Percentiles rank a stretch among this genome's conserved stretches.
phyloP scores from a whole-genome alignment of 2,888 invertebrate genomes.

The Mesorhabditis sp. region DNA sequence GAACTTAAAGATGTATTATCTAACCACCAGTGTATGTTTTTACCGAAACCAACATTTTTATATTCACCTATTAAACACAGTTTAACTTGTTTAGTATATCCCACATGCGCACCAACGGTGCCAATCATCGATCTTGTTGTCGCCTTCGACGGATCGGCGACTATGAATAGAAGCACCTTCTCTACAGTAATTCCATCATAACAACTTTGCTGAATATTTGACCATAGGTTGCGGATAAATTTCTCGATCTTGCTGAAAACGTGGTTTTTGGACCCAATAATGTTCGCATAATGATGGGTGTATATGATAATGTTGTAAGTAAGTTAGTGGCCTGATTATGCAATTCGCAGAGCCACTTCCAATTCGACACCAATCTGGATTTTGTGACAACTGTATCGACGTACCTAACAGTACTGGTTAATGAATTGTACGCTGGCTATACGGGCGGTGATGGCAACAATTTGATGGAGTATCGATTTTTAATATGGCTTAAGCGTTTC shows the following conservation, averaged over 20 bases:
- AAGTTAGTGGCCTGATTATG: not conserved
- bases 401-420: constrained; percentile 15
- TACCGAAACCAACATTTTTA: too few species aligned
- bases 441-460: constrained; percentile 33
- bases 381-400: constrained; percentile 14
- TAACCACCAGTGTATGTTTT: too few species aligned
- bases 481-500: not conserved
- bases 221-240: constrained; percentile 13
- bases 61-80: too few species aligned
- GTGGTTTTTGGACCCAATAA: constrained; percentile 15
- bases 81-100: not conserved
- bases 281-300: constrained; percentile 17
- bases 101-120: constrained; percentile 14
- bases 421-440: constrained; percentile 21
- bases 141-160: constrained; percentile 21
- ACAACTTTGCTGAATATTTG: not conserved
- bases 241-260: constrained; percentile 15
- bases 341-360: constrained; percentile 7
- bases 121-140: constrained; percentile 25
- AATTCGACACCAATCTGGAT: constrained; percentile 16
- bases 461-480: constrained; percentile 23
- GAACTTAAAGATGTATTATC: too few species aligned
- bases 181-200: not conserved
- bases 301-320: constrained; percentile 17
- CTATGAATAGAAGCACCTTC: not conserved